Base-by-base conservation (phyloP, 2,113 vertebrate species). In the Paracanthobrama guichenoti region DNA sequence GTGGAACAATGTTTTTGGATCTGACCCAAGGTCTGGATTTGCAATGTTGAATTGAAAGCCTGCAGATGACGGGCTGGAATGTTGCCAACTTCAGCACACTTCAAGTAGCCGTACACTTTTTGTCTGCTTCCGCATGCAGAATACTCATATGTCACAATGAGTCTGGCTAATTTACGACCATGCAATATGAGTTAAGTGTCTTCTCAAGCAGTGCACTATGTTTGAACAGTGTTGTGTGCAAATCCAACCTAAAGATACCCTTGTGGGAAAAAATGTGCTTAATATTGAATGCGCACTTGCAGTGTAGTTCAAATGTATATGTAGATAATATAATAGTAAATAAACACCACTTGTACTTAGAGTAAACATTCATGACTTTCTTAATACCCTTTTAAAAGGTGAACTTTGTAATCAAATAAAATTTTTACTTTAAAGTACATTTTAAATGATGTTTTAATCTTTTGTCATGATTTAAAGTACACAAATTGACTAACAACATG, bases 141-240 rank as follows among this genome's bases (percentile, higher is more conserved):
- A 75, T 73, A 79, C 69, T 77, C 74, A 71, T 39, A 62, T 18
- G n/a, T 79, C 67, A 75, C 73, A 71, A 76, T 81, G 35, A 89
- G 74, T 75, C 57, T 22, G 74, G 46, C 42, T 62, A 76, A 77
- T 81, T 84, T 81, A 71, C 84, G 79, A 46, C 35, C 53, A 64
- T 81, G 72, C 82, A 73, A 81, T 76, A 28, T 79, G 59, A 76
- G 75, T 64, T 46, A 31, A 42, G 12, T 13, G 31, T 39, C 60
- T n/a, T 69, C 39, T 31, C 86, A 48, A 31, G 3, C 57, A 75
- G 81, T 46, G 20, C 53, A 28, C 16, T 28, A 16, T 2, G n/a
- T 84, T 71, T 79, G 6, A 22, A 18, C 71, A 79, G 60, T 26
- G 9, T 13, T n/a, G n/a, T 44, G 35, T 59, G n/a, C 14, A 60